Percentiles rank a stretch among this genome's conserved stretches.
phyloP scores from a whole-genome alignment of 2,888 invertebrate genomes.

The Lycia hirtaria region DNA sequence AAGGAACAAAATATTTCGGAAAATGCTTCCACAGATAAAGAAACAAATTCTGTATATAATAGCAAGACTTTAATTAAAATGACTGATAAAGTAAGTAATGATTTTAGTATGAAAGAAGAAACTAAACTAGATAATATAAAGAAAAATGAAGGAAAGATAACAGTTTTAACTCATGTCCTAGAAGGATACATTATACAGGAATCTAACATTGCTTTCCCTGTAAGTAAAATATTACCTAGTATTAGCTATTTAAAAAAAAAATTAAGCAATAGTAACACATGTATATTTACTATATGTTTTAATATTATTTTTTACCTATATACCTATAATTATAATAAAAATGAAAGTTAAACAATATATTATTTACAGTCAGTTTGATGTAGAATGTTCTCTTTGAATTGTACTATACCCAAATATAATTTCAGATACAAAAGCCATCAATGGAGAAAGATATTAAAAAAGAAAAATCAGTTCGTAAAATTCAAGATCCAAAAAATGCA shows the following conservation, averaged over 20 bases:
- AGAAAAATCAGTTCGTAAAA: neutral
- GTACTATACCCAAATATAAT: no score
- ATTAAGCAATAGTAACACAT: no score
- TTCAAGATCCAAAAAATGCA: neutral
- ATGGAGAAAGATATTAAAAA: constrained; percentile 36
- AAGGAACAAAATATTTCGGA: neutral
- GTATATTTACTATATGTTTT: no score
- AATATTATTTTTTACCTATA: no score
- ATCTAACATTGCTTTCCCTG: constrained; percentile 76
- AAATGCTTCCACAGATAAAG: neutral
- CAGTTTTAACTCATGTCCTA: constrained; percentile 71
- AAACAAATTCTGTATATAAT: constrained; percentile 1
- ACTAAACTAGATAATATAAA: constrained; percentile 21
- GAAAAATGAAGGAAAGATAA: constrained; percentile 34
- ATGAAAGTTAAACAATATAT: no score
- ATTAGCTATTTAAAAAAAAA: no score
- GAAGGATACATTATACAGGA: constrained; percentile 80
- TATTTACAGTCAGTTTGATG: no score
- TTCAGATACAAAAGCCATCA: constrained; percentile 45
- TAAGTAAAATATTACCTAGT: constrained; percentile 52
- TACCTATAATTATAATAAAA: no score
- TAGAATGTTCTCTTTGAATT: no score
- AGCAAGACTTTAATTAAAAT: constrained; percentile 13
- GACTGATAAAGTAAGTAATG: constrained; percentile 14
- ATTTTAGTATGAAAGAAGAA: constrained; percentile 14